Evolutionary conservation across 2,888 invertebrate genomes (phyloP).

Genomic region (Linnaemya vulpina): DNA sequence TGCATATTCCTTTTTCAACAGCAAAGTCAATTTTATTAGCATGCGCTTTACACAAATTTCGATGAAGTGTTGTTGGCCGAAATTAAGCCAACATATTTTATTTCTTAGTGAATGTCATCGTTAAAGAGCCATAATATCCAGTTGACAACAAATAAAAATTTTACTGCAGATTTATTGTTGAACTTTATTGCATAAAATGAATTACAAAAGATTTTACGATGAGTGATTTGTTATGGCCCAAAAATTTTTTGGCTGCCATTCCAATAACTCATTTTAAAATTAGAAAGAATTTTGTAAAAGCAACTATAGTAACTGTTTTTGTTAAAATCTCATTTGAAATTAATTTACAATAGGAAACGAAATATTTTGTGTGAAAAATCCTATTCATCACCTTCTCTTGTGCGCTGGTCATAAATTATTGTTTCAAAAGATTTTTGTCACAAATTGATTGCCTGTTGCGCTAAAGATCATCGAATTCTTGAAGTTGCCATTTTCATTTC

Average conservation of each 20-base stretch:
- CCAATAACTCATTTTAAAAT: neutral
- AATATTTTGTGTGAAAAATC: neutral
- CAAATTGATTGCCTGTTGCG: constrained; percentile 52
- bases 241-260: constrained; percentile 7
- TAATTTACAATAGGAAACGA: constrained; percentile 18
- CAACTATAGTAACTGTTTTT: constrained; percentile 10
- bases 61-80: neutral
- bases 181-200: constrained; percentile 13
- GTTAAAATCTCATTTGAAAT: constrained; percentile 14
- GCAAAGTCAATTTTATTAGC: too few species aligned
- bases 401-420: constrained; percentile 7
- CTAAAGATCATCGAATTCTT: constrained; percentile 35
- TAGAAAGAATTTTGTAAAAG: neutral
- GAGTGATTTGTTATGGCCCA: constrained; percentile 46
- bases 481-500: too few species aligned
- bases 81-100: neutral
- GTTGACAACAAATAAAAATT: constrained; percentile 28
- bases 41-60: too few species aligned
- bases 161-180: constrained; percentile 26
- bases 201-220: constrained; percentile 15
- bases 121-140: neutral
- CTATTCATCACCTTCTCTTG: constrained; percentile 36
- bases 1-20: too few species aligned
- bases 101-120: neutral
- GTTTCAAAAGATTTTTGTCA: constrained; percentile 41